Evolutionary conservation across 2,113 vertebrate genomes (phyloP).

Genomic region (Hassar affinis): DNA sequence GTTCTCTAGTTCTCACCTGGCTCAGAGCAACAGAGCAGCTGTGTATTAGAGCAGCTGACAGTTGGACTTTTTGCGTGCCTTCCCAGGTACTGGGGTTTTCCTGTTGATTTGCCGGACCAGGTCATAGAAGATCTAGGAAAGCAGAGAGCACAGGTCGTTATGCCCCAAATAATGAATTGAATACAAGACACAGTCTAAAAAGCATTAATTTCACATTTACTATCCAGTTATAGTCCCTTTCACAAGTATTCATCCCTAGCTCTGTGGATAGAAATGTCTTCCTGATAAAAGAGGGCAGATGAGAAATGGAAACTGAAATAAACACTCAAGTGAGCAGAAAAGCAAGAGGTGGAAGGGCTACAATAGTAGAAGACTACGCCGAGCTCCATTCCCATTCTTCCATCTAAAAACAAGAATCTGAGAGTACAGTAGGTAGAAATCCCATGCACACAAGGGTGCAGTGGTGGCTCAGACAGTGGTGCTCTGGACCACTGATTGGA

Average conservation of each 20-base stretch:
- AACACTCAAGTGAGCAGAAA: neutral
- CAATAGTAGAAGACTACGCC: neutral
- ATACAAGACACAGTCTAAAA: neutral
- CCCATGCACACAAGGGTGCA: neutral
- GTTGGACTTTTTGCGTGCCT: conserved; percentile 87
- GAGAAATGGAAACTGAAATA: neutral
- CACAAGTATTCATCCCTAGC: neutral
- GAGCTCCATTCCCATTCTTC: neutral
- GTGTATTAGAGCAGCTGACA: conserved; percentile 89
- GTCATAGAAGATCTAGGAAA: conserved; percentile 87
- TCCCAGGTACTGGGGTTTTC: conserved; percentile 89
- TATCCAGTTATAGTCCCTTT: neutral
- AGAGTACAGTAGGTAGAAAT: neutral
- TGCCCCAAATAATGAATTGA: neutral
- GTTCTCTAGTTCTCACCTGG: conserved; percentile 73
- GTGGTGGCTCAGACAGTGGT: neutral
- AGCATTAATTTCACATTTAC: neutral
- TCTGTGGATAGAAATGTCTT: neutral
- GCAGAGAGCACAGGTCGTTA: neutral
- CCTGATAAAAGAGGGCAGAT: neutral
- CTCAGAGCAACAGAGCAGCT: conserved; percentile 85
- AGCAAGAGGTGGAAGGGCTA: neutral
- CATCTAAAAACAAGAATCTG: neutral
- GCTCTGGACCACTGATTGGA: neutral
- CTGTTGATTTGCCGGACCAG: conserved; percentile 94